Evolutionary conservation across 2,888 invertebrate genomes (phyloP).

Genomic region (Acanthacorydalis orientalis): DNA sequence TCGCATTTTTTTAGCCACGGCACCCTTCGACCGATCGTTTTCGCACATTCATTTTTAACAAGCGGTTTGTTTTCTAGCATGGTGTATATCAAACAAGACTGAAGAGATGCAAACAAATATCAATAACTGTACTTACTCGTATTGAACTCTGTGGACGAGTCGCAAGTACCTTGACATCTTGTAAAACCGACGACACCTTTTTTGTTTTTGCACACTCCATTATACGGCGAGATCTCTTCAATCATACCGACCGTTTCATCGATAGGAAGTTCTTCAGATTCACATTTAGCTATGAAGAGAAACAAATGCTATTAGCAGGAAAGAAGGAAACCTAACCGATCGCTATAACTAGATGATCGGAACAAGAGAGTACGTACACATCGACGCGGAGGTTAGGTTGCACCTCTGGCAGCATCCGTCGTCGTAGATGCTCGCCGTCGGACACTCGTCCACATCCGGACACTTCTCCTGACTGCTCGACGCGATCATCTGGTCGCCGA

Average conservation of each 20-base stretch:
- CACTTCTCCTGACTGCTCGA: constrained; percentile 37
- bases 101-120: constrained; percentile 1
- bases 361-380: constrained; percentile 26
- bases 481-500: constrained; percentile 33
- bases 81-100: too few relatives aligned
- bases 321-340: too few relatives aligned
- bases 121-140: constrained; percentile 29
- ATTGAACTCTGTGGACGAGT: constrained; percentile 52
- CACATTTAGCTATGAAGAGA: constrained; percentile 32
- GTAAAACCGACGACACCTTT: constrained; percentile 40
- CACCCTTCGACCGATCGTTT: too few relatives aligned
- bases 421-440: constrained; percentile 31
- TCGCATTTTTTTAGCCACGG: too few relatives aligned
- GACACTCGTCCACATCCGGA: constrained; percentile 43
- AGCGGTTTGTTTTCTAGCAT: too few relatives aligned
- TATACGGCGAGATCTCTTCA: constrained; percentile 24
- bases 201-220: constrained; percentile 48
- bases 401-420: constrained; percentile 56
- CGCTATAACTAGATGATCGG: too few relatives aligned
- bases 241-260: constrained; percentile 41
- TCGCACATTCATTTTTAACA: too few relatives aligned
- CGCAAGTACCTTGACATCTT: constrained; percentile 54
- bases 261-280: constrained; percentile 32
- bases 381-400: constrained; percentile 29
- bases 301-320: too few relatives aligned